Base-by-base conservation (phyloP, 2,888 invertebrate species). In the Tetranychus truncatus region DNA sequence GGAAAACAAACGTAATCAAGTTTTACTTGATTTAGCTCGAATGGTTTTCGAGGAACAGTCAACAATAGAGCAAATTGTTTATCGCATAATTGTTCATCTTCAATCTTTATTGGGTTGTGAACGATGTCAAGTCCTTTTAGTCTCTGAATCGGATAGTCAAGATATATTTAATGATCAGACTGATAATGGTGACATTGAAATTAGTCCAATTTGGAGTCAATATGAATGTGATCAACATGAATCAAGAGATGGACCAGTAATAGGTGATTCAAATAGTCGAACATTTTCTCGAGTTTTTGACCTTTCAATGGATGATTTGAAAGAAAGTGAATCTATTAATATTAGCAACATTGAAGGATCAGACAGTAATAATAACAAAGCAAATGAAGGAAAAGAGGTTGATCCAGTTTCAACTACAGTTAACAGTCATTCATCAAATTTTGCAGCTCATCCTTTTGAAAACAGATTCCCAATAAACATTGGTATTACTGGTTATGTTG, bases 21-120 rank as follows among this genome's bases (percentile, higher is more conserved):
- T 95, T 79, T 86, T 95, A 76, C 85, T 95, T 79, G 93, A 93
- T 84, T 85, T 95, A 82, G 95, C 95, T n/a, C 86, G 93, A 80
- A 94, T 95, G 89, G 92, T 95, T 81, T 95, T 95, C 82, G 93
- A 94, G 82, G 95, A 95, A 84, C 95, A 95, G 84, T 92, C 91
- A 84, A 95, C 94, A 81, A 91, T 95, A 81, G 95, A 95, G 82
- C 92, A 92, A 84, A 91, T 95, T 87, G 92, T 95, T 77, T 88
- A 91, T 81, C 88, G 94, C 84, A 95, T 95, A 84, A 82, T 95
- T 82, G 89, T 92, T 76, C 95, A 95, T 83, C 94, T 93, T 79
- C 92, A 94, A 84, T 92, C 92, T 80, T 86, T 95, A 79, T 91
- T 95, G 80, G 90, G 93, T 83, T 95, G 95, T 85, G 92, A 94